A percentile compares a stretch with the other conserved stretches of the same genome.
Conservation (phyloP, 2,113 vertebrate genomes). For the Zosterops pallidus region DNA sequence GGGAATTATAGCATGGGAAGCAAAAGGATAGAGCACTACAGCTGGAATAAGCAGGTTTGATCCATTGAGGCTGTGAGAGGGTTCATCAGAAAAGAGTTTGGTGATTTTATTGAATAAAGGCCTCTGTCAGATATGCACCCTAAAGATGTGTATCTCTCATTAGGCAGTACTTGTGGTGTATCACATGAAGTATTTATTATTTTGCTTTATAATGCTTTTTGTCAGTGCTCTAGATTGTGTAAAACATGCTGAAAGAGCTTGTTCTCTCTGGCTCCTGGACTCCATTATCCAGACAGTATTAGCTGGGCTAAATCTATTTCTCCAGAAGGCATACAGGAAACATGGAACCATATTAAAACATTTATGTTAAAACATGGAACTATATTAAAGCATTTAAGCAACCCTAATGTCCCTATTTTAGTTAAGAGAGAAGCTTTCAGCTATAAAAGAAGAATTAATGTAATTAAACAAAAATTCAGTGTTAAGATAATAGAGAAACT, state of each 20-base stretch:
- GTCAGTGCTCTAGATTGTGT: neutral
- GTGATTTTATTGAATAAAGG: neutral
- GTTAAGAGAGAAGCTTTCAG: neutral
- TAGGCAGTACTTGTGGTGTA: neutral
- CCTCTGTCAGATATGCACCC: neutral
- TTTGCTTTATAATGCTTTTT: neutral
- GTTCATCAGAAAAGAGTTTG: neutral
- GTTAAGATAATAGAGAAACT: neutral
- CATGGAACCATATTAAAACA: neutral
- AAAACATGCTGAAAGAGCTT: neutral
- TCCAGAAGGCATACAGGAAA: neutral
- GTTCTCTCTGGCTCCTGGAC: neutral
- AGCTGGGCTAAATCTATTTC: neutral
- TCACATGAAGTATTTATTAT: neutral
- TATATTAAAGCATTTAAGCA: neutral
- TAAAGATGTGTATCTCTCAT: neutral
- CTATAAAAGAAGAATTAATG: neutral
- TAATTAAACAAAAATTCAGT: neutral
- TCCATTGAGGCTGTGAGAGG: neutral
- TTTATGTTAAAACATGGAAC: neutral
- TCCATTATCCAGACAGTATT: neutral
- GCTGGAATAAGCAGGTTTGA: neutral
- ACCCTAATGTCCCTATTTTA: neutral
- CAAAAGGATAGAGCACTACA: neutral
- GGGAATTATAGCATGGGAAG: neutral